Conservation (phyloP, 2,888 invertebrate genomes). For the Tenthredo amoena region DNA sequence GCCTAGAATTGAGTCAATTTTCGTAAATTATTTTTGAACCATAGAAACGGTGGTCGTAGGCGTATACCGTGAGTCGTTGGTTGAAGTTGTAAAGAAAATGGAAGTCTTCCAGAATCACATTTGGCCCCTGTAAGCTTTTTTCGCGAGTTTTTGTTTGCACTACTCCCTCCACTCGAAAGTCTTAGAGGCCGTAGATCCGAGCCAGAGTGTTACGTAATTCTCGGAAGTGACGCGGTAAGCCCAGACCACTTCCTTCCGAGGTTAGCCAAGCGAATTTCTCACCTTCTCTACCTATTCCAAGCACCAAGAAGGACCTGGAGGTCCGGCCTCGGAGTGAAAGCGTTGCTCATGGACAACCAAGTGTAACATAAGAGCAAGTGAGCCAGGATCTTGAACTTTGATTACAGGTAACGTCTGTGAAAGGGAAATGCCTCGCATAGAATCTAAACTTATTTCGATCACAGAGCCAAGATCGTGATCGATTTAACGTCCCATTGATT, state of each 20-base stretch:
- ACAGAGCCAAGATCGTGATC: slow-evolving; percentile 38
- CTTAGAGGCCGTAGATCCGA: slow-evolving; percentile 27
- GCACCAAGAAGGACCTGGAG: slow-evolving; percentile 25
- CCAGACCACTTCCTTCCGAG: slow-evolving; percentile 44
- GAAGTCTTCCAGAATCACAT: slow-evolving; percentile 23
- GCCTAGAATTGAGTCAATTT: slow-evolving; percentile 14
- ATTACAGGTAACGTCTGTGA: slow-evolving; percentile 53
- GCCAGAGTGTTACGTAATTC: slow-evolving; percentile 40
- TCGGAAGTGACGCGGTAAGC: slow-evolving; percentile 44
- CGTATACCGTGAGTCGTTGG: not conserved
- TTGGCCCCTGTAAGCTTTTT: slow-evolving; percentile 12
- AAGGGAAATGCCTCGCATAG: slow-evolving; percentile 40
- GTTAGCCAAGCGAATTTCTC: slow-evolving; percentile 46
- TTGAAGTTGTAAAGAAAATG: slow-evolving; percentile 15
- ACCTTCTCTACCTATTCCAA: slow-evolving; percentile 8
- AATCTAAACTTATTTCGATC: slow-evolving; percentile 14
- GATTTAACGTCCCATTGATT: slow-evolving; percentile 35
- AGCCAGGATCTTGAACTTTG: slow-evolving; percentile 65
- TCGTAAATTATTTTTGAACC: slow-evolving; percentile 7
- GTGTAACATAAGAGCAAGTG: slow-evolving; percentile 62
- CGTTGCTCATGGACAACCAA: slow-evolving; percentile 60
- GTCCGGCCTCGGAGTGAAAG: slow-evolving; percentile 59
- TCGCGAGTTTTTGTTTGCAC: slow-evolving; percentile 1
- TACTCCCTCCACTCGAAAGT: slow-evolving; percentile 1
- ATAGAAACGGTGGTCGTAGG: not conserved